Conservation (phyloP, 2,113 vertebrate species). For the Hymenochirus boettgeri region DNA sequence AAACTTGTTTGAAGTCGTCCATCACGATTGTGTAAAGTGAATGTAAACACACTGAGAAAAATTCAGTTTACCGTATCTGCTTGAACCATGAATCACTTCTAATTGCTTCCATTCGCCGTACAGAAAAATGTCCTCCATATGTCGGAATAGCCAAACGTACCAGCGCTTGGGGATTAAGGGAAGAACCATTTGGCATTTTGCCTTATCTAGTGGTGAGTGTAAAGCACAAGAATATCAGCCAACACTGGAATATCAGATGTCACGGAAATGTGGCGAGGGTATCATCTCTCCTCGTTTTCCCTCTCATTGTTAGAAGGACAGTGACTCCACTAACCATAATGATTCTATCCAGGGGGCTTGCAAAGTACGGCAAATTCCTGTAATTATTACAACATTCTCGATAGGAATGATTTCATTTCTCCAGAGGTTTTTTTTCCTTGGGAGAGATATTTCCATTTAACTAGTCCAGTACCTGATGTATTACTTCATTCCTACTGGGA, state of each 20-base stretch:
- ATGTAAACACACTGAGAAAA: no score
- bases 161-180: no score
- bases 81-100: conserved; percentile 21
- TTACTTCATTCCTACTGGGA: no score
- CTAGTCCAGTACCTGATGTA: no score
- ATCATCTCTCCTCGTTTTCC: not conserved
- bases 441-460: not conserved
- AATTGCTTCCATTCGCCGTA: conserved; percentile 30
- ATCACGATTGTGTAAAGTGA: no score
- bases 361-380: no score
- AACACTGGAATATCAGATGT: conserved; percentile 12
- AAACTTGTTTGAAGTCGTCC: no score
- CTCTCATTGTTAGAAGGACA: conserved; percentile 22
- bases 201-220: conserved; percentile 12
- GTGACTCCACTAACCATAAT: conserved; percentile 26
- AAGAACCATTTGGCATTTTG: not conserved
- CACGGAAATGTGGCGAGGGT: conserved; percentile 8
- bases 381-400: conserved; percentile 17
- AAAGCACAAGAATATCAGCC: conserved; percentile 11
- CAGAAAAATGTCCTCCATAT: conserved; percentile 32
- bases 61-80: conserved; percentile 17
- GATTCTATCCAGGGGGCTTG: conserved; percentile 6
- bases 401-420: conserved; percentile 12
- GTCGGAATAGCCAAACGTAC: not conserved
- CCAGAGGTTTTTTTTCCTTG: conserved; percentile 7